These are phyloP conservation scores for Sceloporus undulatus DNA, from an alignment of 2,113 vertebrate species.

Conservation along the genomic window DNA sequence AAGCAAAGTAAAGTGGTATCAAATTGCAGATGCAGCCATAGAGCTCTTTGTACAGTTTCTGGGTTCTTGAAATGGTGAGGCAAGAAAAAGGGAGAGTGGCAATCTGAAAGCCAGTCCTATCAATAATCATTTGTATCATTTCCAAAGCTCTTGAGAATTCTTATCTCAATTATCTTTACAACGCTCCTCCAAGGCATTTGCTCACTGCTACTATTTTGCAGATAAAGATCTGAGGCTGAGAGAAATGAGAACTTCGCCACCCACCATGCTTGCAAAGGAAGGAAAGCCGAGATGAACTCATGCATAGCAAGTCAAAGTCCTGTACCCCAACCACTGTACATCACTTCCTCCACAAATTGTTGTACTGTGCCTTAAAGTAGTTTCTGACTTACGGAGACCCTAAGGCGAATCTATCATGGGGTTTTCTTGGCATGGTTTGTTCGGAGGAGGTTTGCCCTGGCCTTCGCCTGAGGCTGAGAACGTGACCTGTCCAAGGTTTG, in stretches of 20 bases:
- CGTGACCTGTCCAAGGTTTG: too few species aligned
- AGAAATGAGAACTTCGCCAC: neutral
- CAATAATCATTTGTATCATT: neutral
- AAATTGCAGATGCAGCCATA: neutral
- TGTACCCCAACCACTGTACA: too few species aligned
- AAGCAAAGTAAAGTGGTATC: too few species aligned
- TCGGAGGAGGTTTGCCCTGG: too few species aligned
- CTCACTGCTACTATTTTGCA: neutral
- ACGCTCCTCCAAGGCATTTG: neutral
- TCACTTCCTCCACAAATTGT: neutral
- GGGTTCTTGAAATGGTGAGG: neutral
- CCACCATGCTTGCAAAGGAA: neutral
- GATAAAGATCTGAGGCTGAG: neutral
- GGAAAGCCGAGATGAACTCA: neutral
- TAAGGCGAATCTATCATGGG: too few species aligned
- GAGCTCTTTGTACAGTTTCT: too few species aligned
- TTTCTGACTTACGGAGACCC: too few species aligned
- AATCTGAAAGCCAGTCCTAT: neutral
- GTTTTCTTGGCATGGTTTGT: too few species aligned
- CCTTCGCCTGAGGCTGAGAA: too few species aligned
- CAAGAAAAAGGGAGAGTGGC: too few species aligned
- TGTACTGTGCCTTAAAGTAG: too few species aligned
- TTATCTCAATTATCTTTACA: neutral
- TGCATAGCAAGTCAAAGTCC: too few species aligned
- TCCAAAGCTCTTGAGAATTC: neutral